A percentile compares a stretch with the other conserved stretches of the same genome.
phyloP scores from a whole-genome alignment of 2,113 vertebrate genomes.

The Lasiurus cinereus region DNA sequence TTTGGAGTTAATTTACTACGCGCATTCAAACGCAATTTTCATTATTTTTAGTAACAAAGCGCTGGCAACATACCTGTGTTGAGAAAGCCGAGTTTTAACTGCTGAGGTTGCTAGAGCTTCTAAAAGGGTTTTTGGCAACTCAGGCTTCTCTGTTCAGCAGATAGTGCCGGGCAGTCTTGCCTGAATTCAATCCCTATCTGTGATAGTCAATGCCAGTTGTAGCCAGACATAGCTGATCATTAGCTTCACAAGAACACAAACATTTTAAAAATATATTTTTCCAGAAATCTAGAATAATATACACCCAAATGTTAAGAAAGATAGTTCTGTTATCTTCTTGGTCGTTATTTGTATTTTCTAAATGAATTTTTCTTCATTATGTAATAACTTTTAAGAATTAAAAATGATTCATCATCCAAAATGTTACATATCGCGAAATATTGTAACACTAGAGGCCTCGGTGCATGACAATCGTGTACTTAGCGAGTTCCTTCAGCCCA shows the following conservation, averaged over 20 bases:
- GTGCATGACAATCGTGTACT: too few species aligned
- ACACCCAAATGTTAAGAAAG: not conserved
- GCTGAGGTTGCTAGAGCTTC: not conserved
- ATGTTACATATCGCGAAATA: not conserved
- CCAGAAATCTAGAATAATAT: not conserved
- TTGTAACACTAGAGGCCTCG: not conserved
- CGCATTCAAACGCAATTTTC: not conserved
- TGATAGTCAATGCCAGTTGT: not conserved
- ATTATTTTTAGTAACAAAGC: not conserved
- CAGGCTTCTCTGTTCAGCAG: not conserved
- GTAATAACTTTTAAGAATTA: not conserved
- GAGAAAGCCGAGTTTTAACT: not conserved
- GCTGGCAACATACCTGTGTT: not conserved
- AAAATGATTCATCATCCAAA: not conserved
- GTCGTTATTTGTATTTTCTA: not conserved
- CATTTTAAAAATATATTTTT: not conserved
- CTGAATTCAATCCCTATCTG: not conserved
- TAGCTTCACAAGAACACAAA: not conserved
- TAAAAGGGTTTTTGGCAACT: not conserved
- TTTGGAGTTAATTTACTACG: not conserved
- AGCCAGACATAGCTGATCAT: not conserved
- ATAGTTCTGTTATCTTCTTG: not conserved
- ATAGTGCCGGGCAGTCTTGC: not conserved
- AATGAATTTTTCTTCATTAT: not conserved
- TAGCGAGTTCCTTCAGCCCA: too few species aligned